Base-by-base conservation (phyloP, 1,140 invertebrate species). In the Metopolophium dirhodum region DNA sequence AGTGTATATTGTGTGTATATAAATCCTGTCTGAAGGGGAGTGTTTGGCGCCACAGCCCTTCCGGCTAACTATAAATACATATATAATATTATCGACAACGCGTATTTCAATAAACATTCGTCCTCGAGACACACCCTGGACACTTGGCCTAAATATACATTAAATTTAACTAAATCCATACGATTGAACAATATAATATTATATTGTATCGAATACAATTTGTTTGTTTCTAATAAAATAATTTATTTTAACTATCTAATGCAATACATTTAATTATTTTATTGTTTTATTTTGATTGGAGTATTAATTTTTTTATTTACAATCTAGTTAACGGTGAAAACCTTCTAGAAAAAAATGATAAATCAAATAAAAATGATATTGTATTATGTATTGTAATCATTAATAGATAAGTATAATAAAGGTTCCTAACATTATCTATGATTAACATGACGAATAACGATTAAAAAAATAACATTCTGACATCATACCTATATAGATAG, bases 31-130 rank as follows among this genome's bases (percentile, higher is more conserved):
- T n/a, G 51, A 30, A 47, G 41, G 90, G 90, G 61, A 82, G 68
- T 30, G 90, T 49, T 83, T 83, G 91, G 90, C 90, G 68, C 91
- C 91, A 92, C 91, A 92, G 77, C 91, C 61, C 45, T 92, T 92
- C 68, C 91, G n/a, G 91, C 26, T 20, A 82, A 91, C 90, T 20
- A n/a, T 91, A 20, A 9, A 26, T 54, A 51, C 18, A 2, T 23
- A 4, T 37, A 37, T 37, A 83, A 23, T 41, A 92, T 30, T 85
- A 85, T 92, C 91, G 91, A 92, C 83, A n/a, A 47, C 45, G 11
- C 22, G 30, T 57, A 57, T 57, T 89, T 89, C 88, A 89, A 57
- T 89, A 41, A 57, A 41, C 51, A 23, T 57, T 41, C 23, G 51
- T 57, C 11, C 35, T 37, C 30, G 45, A 30, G 90, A 82, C 90